Evolutionary conservation across 2,113 vertebrate genomes (phyloP).

Genomic region (Numenius arquata): DNA sequence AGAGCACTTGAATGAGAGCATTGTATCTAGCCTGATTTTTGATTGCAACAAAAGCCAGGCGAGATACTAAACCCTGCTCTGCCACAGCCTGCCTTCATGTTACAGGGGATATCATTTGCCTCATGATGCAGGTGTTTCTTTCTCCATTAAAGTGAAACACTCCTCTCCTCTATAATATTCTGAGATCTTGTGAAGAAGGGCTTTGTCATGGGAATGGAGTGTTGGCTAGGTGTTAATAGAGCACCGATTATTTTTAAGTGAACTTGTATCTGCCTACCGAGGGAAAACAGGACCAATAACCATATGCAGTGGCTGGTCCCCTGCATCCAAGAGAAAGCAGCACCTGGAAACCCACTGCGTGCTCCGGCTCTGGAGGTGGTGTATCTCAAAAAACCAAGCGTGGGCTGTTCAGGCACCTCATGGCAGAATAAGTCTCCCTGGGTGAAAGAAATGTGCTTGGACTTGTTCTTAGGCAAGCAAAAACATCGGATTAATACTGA

Average conservation of each 20-base stretch:
- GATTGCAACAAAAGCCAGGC: not conserved
- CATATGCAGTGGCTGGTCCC: not conserved
- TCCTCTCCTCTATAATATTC: not conserved
- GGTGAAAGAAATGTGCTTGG: not conserved
- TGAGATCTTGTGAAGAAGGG: not conserved
- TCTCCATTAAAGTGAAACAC: not conserved
- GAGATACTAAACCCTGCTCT: not conserved
- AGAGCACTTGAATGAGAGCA: not conserved
- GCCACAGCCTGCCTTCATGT: not conserved
- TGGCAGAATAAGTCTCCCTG: not conserved
- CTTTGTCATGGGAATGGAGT: not conserved
- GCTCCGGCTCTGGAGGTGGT: not conserved
- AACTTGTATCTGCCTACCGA: not conserved
- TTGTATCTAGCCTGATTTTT: not conserved
- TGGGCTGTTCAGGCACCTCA: not conserved
- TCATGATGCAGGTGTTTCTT: not conserved
- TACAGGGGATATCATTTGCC: not conserved
- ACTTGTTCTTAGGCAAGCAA: not conserved
- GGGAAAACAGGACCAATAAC: not conserved
- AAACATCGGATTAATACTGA: not conserved
- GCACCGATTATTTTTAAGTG: not conserved
- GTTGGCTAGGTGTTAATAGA: not conserved
- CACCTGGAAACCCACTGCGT: not conserved
- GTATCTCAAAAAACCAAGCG: rapidly evolving
- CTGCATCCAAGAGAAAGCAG: not conserved